These are phyloP conservation scores for Tridacna crocea DNA, from an alignment of 2,888 invertebrate genomes.

Conservation along the genomic window DNA sequence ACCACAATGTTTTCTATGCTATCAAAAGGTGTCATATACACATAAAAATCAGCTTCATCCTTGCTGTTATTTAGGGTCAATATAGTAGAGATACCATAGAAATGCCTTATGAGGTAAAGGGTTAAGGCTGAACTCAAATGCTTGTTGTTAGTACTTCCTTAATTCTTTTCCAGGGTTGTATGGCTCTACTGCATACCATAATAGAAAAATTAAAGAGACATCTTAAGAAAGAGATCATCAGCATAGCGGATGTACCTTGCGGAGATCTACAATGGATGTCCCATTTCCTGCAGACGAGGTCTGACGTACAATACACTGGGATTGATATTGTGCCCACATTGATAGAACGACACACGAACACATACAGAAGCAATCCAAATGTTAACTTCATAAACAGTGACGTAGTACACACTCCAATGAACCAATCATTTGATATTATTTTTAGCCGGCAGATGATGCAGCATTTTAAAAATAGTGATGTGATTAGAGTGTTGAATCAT, in stretches of 20 bases:
- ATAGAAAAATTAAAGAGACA: neutral
- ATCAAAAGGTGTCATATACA: no score
- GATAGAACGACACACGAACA: neutral
- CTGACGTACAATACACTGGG: neutral
- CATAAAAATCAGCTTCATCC: no score
- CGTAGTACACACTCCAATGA: neutral
- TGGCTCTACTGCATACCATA: constrained; percentile 3
- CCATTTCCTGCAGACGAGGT: neutral
- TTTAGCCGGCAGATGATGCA: constrained; percentile 20
- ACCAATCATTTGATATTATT: constrained; percentile 13
- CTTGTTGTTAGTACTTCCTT: no score
- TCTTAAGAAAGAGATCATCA: neutral
- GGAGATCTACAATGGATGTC: constrained; percentile 13
- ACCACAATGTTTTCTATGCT: no score
- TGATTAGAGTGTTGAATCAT: neutral
- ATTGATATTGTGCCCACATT: constrained; percentile 8
- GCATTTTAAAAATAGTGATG: constrained; percentile 17
- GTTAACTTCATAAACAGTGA: neutral
- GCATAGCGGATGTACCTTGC: constrained; percentile 1
- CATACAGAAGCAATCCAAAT: neutral
- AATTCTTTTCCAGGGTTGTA: neutral
- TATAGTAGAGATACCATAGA: no score
- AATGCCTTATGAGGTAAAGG: no score
- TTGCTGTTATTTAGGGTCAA: no score
- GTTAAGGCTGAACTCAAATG: no score